Percentiles rank a stretch among this genome's conserved stretches.
Evolutionary conservation across 2,113 vertebrate genomes (phyloP).

Genomic region (Burhinus oedicnemus): DNA sequence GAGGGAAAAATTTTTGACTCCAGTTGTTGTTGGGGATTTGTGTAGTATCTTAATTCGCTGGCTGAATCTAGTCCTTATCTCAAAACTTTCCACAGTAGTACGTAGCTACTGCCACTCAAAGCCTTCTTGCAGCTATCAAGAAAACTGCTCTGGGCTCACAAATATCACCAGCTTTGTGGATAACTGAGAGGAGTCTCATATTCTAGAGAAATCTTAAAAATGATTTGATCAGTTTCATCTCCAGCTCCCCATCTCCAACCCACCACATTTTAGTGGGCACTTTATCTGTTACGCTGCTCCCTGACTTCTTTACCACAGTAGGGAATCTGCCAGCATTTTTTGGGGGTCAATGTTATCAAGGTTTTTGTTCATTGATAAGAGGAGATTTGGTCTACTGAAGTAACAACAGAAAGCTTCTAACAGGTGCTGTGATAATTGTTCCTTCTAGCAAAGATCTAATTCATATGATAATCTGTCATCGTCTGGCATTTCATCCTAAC

Average conservation of each 20-base stretch:
- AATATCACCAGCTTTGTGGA: background rate
- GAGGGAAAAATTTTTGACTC: background rate
- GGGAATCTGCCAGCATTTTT: background rate
- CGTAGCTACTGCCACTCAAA: background rate
- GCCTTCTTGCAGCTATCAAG: background rate
- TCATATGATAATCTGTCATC: constrained; percentile 31
- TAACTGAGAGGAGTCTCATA: background rate
- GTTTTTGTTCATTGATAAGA: background rate
- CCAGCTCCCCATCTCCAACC: background rate
- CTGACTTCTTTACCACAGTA: background rate
- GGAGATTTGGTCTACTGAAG: background rate
- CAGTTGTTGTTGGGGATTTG: background rate
- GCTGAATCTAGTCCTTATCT: background rate
- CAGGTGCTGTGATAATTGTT: constrained; percentile 37
- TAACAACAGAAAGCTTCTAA: constrained; percentile 16
- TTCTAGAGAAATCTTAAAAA: background rate
- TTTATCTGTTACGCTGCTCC: background rate
- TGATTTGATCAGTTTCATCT: background rate
- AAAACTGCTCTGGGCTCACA: background rate
- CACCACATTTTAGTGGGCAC: background rate
- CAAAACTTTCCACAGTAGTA: background rate
- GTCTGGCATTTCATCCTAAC: background rate
- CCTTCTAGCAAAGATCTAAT: constrained; percentile 32
- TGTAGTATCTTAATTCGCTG: background rate
- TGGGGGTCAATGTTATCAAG: background rate